phyloP scores from a whole-genome alignment of 2,888 invertebrate genomes.

The Branchipolynoe longqiensis region DNA sequence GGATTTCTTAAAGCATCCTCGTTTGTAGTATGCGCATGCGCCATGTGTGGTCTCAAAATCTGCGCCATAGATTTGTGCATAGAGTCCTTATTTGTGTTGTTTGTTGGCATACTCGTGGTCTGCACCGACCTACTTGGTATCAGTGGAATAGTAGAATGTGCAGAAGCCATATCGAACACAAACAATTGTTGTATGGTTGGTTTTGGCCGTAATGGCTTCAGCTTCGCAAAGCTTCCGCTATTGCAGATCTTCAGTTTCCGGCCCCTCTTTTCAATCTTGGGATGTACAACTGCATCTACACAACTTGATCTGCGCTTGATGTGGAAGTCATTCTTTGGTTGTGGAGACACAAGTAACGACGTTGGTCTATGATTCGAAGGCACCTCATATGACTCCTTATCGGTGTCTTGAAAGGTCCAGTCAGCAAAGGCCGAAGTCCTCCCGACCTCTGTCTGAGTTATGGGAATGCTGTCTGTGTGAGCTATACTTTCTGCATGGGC shows the following conservation, averaged over 20 bases:
- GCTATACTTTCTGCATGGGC: background rate
- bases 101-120: no score
- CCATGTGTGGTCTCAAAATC: no score
- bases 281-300: no score
- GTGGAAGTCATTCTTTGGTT: no score
- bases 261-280: conserved; percentile 24
- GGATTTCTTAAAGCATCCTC: no score
- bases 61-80: no score
- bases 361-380: no score
- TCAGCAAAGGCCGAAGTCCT: background rate
- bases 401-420: background rate
- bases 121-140: no score
- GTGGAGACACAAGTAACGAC: no score
- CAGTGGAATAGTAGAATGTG: background rate
- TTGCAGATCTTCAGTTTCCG: background rate
- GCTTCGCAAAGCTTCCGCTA: background rate
- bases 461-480: background rate
- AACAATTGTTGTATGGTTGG: background rate
- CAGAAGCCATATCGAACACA: background rate
- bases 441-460: background rate
- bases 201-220: background rate
- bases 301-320: no score
- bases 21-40: no score
- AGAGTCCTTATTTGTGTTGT: no score
- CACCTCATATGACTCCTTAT: background rate